Percentiles rank a stretch among this genome's conserved stretches.
phyloP scores from a whole-genome alignment of 1,140 invertebrate species.

The Oscheius sp. region DNA sequence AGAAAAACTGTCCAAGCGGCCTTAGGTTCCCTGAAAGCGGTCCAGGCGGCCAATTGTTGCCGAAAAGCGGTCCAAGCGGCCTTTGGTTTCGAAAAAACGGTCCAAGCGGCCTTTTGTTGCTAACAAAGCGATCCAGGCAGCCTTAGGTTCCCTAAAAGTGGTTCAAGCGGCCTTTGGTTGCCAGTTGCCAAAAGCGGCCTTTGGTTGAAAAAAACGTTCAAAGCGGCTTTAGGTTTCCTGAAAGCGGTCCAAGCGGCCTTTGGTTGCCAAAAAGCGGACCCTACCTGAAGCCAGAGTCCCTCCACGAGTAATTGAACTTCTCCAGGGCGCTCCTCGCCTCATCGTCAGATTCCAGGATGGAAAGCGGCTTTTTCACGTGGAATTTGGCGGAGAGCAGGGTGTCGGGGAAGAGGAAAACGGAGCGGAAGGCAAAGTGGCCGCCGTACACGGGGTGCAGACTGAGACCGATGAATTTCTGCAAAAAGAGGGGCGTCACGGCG shows the following conservation, averaged over 20 bases:
- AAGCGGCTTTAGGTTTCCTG: no score
- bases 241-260: not conserved
- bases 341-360: constrained; percentile 2
- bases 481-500: no score
- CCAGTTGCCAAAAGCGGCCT: not conserved
- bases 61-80: no score
- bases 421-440: constrained; percentile 45
- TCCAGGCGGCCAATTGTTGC: no score
- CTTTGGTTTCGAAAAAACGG: no score
- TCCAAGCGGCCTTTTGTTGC: no score
- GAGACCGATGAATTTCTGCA: constrained; percentile 47
- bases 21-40: no score
- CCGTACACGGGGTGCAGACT: constrained; percentile 44
- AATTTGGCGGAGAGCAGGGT: constrained; percentile 4
- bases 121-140: no score
- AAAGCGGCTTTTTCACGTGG: not conserved
- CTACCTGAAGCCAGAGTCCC: constrained; percentile 35
- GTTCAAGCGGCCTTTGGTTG: no score
- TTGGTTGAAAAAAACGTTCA: not conserved
- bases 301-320: constrained; percentile 43
- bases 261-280: not conserved
- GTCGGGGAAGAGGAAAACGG: constrained; percentile 42
- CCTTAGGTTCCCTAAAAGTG: no score
- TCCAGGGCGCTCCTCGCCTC: constrained; percentile 30
- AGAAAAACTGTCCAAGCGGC: no score